Evolutionary conservation across 2,113 vertebrate genomes (phyloP), one percentile per base, ranked within the genome.

Genomic region (Meleagris gallopavo): DNA sequence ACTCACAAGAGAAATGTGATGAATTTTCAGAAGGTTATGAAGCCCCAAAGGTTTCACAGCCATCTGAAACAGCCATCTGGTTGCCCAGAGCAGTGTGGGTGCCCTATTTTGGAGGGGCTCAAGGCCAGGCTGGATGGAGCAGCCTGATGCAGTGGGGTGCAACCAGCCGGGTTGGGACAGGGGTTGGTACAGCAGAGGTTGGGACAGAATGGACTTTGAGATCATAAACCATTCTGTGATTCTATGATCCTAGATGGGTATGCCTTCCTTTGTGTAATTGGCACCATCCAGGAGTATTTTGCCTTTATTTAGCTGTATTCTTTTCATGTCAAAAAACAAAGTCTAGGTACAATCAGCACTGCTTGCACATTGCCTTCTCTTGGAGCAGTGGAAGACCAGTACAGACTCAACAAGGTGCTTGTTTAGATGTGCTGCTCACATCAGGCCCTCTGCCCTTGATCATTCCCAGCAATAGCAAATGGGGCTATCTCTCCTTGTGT

Each of bases 1-100:
- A 60, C 30, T 8, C 3, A 5, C 22, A 27, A 11, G 55, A 67
- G 6, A 25, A n/a, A 50, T 34, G 2, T 6, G 4, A 2, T n/a
- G 60, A 36, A 4, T 38, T 77, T 73, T 65, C 55, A 40, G 29
- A 32, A 60, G 55, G 22, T 19, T 43, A 5, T 3, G 32, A 30
- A 61, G 73, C 13, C 24, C 41, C 36, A 14, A 69, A 15, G 54
- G 30, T 15, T 8, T 16, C 21, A 9, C 22, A 34, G 3, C 45
- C 15, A 2, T 16, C 5, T 29, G 52, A 54, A 54, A 30, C 52
- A 54, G 52, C n/a, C n/a, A n/a, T n/a, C n/a, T n/a, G n/a, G 27
- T 29, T 54, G 27, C 52, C 52, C 52, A 54, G 52, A 54, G 27
- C 52, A 54, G 15, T 54, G 52, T 54, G 27, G 15, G 27, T 54